phyloP scores from a whole-genome alignment of 2,888 invertebrate species.

The Maniola hyperantus region DNA sequence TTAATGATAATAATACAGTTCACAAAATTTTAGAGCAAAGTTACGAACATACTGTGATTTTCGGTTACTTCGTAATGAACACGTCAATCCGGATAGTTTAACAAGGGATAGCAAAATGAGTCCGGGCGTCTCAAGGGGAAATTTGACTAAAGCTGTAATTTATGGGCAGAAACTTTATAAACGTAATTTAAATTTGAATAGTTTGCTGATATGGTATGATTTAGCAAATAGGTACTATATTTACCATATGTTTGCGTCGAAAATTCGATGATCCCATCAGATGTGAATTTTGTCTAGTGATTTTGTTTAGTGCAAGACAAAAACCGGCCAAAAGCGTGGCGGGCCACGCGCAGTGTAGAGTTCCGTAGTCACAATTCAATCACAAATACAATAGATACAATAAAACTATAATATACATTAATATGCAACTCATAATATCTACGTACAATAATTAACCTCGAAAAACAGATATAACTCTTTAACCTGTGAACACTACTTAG shows the following conservation, averaged over 20 bases:
- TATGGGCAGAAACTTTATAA: slow-evolving; percentile 21
- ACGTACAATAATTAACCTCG: too few species aligned
- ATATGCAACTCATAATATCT: too few species aligned
- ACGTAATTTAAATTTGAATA: slow-evolving; percentile 25
- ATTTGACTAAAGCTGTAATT: slow-evolving; percentile 10
- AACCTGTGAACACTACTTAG: too few species aligned
- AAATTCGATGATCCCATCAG: too few species aligned
- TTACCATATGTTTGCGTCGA: neutral
- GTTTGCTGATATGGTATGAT: neutral
- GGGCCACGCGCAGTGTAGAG: too few species aligned
- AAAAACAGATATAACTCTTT: too few species aligned
- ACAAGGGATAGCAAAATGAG: slow-evolving; percentile 16
- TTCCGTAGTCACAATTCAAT: too few species aligned
- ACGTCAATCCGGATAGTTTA: slow-evolving; percentile 22
- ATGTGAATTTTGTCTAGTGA: too few species aligned
- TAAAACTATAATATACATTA: too few species aligned
- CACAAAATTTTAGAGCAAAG: neutral
- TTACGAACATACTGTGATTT: neutral
- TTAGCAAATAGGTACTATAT: neutral
- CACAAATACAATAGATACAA: too few species aligned
- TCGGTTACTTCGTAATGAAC: slow-evolving; percentile 3
- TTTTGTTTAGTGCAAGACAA: too few species aligned
- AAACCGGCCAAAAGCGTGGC: too few species aligned
- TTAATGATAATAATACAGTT: neutral
- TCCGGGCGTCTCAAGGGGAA: slow-evolving; percentile 18